phyloP scores from a whole-genome alignment of 2,888 invertebrate species.

The Drosophila mulleri region DNA sequence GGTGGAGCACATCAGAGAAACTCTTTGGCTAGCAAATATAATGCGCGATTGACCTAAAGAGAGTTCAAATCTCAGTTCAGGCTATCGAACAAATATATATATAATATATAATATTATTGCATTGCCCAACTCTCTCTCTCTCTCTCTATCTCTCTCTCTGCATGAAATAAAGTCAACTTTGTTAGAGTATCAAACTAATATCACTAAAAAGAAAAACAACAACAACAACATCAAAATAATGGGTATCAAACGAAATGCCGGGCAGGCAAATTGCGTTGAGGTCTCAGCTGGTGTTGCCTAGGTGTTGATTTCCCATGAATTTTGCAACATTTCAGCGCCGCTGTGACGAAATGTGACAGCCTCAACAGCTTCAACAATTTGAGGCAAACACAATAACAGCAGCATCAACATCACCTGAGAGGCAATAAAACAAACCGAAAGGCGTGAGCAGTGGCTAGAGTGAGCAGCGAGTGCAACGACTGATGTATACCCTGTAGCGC shows the following conservation, averaged over 20 bases:
- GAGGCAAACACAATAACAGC: slow-evolving; percentile 6
- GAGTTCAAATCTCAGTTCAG: no score
- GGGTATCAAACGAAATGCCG: slow-evolving; percentile 20
- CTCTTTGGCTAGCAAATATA: neutral
- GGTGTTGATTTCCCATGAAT: slow-evolving; percentile 62
- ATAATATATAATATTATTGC: neutral
- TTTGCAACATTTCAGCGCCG: slow-evolving; percentile 57
- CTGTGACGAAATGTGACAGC: slow-evolving; percentile 48
- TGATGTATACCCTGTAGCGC: neutral
- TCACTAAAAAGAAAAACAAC: neutral
- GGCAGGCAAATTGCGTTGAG: slow-evolving; percentile 11
- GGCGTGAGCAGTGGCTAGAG: neutral
- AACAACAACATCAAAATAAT: neutral
- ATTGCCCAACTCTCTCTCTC: no score
- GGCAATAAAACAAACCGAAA: slow-evolving; percentile 3
- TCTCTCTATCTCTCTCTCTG: no score
- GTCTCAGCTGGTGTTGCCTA: slow-evolving; percentile 18
- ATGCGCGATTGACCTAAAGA: no score
- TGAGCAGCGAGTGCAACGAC: neutral
- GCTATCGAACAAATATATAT: neutral
- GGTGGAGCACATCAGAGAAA: no score
- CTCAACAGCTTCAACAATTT: slow-evolving; percentile 8
- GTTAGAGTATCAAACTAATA: slow-evolving; percentile 7
- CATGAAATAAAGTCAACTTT: neutral
- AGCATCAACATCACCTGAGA: slow-evolving; percentile 16